Base-by-base conservation (phyloP, 2,888 invertebrate genomes). In the Parnassius apollo region DNA sequence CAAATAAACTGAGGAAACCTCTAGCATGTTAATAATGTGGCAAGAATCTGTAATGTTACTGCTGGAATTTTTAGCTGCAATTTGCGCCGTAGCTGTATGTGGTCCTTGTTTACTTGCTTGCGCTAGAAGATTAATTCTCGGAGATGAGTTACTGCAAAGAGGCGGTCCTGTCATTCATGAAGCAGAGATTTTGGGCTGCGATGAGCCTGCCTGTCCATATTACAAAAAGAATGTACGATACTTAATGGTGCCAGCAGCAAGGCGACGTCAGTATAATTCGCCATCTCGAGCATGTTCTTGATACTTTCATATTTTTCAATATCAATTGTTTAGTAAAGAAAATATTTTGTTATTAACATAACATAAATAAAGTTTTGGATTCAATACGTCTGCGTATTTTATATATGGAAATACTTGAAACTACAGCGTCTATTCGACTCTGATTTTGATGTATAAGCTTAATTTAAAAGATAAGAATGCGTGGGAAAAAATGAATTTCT, bases 121-220 rank as follows among this genome's bases (percentile, higher is more conserved):
- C 67, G 85, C 86, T 2, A 71, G 86, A 18, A 75, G 88, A 48
- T 68, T 90, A 57, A 65, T 88, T 7, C 67, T 89, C 1, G 90
- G 90, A 7, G 89, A 88, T 66, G 89, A 89, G 63, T 54, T 83
- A 46, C 68, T 88, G 53, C 79, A 75, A 48, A 69, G 76, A 52
- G 79, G 79, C 2, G 80, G 77, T 0, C 71, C 73, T 10, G 65
- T 65, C 0, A 53, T 86, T 44, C 82, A 75, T 12, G 83, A 88
- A 66, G 86, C 88, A 0, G 87, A 88, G 44, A 81, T 89, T 2
- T 67, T 83, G 11, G 91, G 91, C 22, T 91, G 91, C 68, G 90
- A 91, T 61, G 91, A 90, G 66, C 91, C 91, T 3, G 81, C 83
- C 9, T 91, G 91, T 57, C 91, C 91, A 0, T 91, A 91, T 66